Base-by-base conservation (phyloP, 2,797 vertebrate species). In the Gobionotothen gibberifrons region DNA sequence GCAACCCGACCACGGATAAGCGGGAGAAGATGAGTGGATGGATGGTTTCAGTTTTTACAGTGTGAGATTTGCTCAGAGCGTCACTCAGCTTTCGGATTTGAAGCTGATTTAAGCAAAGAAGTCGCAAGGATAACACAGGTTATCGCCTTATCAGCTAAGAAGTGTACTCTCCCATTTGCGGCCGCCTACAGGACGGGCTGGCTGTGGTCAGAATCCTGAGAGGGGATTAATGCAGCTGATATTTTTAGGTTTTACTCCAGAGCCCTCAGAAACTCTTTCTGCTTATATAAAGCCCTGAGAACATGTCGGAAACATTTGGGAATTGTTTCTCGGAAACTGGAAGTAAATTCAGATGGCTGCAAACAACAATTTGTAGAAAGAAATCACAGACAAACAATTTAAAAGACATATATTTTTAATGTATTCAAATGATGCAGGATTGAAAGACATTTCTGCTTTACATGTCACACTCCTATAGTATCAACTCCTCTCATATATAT, bases 101-200 rank as follows among this genome's bases (percentile, higher is more conserved):
- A 88, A 77, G 80, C 86, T 90, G 90, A 85, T 90, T 90, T 91
- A 89, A 89, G 86, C 80, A 79, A 85, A 83, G 78, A 77, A 82
- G 74, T 68, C 69, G 5, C 57, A 71, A 81, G 76, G 77, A 82
- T 92, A 93, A 93, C 69, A 67, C 82, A 78, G 87, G 85, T 93
- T 91, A 93, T 94, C 83, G 63, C 79, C 86, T 94, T 93, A 94
- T 79, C 76, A 88, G 92, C 90, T 93, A 87, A 85, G 84, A 88
- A 72, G 69, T 82, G 82, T 83, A 88, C 83, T 86, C 85, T 74
- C 83, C 86, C 82, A 81, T 72, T 81, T 88, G 83, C 9, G 9
- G 72, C 15, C 9, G 78, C 79, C 76, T 72, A 70, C 39, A 83
- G 75, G 52, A 52, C 44, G 51, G 65, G 80, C 66, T 73, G 74